Percentiles rank a stretch among this genome's conserved stretches.
These are phyloP conservation scores for Mormoops blainvillei DNA, from an alignment of 2,113 vertebrate genomes.

Conservation along the genomic window DNA sequence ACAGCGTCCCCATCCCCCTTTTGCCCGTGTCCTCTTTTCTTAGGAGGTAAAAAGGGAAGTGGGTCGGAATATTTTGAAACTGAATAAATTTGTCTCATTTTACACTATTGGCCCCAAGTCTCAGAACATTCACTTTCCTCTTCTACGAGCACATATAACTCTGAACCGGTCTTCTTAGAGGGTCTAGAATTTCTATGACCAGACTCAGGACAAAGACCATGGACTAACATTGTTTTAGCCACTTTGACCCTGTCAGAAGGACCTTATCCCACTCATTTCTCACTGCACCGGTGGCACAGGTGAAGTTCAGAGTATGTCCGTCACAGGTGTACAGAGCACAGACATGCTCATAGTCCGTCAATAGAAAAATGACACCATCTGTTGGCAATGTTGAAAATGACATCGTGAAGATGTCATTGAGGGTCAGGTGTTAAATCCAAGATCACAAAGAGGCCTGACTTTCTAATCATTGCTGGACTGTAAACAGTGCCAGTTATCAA, in stretches of 20 bases:
- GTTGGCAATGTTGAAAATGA: slow-evolving; percentile 60
- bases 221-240: not conserved
- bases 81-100: not conserved
- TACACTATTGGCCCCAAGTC: not conserved
- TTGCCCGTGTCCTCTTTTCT: not conserved
- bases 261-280: not conserved
- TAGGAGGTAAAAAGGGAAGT: not conserved
- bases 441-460: not conserved
- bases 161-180: not conserved
- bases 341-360: slow-evolving; percentile 12
- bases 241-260: not conserved
- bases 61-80: not conserved
- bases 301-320: not conserved
- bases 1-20: not conserved
- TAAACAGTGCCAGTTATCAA: not conserved
- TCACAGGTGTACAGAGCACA: slow-evolving; percentile 21
- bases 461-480: not conserved
- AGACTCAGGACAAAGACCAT: not conserved
- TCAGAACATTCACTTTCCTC: not conserved
- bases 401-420: slow-evolving; percentile 18
- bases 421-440: not conserved
- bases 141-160: not conserved
- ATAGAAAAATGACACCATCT: slow-evolving; percentile 71
- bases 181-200: not conserved
- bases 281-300: not conserved